Base-by-base conservation (phyloP, 2,113 vertebrate species). In the Leiothrix lutea region DNA sequence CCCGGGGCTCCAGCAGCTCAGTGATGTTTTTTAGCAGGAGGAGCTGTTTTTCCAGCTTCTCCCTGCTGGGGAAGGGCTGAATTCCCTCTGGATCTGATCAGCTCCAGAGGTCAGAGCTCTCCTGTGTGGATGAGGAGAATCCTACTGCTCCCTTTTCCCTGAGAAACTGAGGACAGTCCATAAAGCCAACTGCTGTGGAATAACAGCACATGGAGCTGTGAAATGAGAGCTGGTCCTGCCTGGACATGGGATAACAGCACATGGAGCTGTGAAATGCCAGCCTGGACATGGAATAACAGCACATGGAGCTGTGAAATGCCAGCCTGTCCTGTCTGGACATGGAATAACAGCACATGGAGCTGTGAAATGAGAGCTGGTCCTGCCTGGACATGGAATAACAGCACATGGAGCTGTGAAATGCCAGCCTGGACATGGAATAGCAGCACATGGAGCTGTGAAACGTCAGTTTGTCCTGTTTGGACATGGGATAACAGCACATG, bases 151-250 rank as follows among this genome's bases (percentile, higher is more conserved):
- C 81, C 58, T 87, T 35, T 33, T n/a, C 1, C 31, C 40, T 16
- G 21, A 21, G 22, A 14, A 64, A 7, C 0, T 1, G 26, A 53
- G 80, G 9, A 19, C 7, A 44, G 4, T 16, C 48, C 47, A 36
- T 2, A 0, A 24, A 25, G 25, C 23, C 36, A 3, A 3, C 53
- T 36, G 50, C 50, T 9, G 36, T 38, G 24, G n/a, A n/a, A n/a
- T 50, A 48, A 26, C 25, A 51, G 50, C 8, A 26, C 25, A 15
- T 9, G 25, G 50, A 51, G 28, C 17, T 14, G 48, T 7, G 24
- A 48, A 48, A 48, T 14, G 23, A 11, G 11, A 47, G 45, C 22
- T 23, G 5, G 26, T 51, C 50, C 26, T 53, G 50, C 50, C 50
- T 16, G 50, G 50, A 53, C 14, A 26, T 51, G 50, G 31, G 13